These are phyloP conservation scores for Peromyscus aztecus DNA, from an alignment of 2,797 vertebrate genomes.

Conservation along the genomic window DNA sequence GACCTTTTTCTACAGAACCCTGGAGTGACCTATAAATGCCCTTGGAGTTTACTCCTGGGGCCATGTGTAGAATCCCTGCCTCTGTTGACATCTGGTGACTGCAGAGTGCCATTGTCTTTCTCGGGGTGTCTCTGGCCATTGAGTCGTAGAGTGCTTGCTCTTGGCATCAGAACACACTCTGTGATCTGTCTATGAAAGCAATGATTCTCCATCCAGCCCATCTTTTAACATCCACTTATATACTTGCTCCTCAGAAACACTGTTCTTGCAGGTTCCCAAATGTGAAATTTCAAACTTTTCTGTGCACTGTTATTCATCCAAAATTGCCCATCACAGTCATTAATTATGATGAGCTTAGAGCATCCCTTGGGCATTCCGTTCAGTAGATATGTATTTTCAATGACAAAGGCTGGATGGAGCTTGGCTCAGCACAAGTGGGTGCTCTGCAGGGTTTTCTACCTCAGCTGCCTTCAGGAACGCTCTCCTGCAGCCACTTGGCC, in stretches of 20 bases:
- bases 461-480: background rate
- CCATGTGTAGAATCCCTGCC: background rate
- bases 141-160: background rate
- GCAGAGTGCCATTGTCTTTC: background rate
- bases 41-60: background rate
- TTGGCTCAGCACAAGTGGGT: background rate
- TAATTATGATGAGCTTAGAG: conserved; percentile 29
- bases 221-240: background rate
- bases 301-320: conserved; percentile 31
- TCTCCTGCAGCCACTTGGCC: background rate
- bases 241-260: background rate
- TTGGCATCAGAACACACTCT: background rate
- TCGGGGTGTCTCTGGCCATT: background rate
- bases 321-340: background rate
- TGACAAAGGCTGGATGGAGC: background rate
- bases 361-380: background rate
- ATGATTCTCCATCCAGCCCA: background rate
- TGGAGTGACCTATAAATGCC: background rate
- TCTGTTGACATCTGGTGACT: background rate
- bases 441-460: accelerated
- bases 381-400: background rate
- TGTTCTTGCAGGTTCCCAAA: background rate
- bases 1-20: background rate
- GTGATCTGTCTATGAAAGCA: background rate
- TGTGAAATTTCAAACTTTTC: background rate